Conservation (phyloP, 2,888 invertebrate genomes). For the Neoascia interrupta region DNA sequence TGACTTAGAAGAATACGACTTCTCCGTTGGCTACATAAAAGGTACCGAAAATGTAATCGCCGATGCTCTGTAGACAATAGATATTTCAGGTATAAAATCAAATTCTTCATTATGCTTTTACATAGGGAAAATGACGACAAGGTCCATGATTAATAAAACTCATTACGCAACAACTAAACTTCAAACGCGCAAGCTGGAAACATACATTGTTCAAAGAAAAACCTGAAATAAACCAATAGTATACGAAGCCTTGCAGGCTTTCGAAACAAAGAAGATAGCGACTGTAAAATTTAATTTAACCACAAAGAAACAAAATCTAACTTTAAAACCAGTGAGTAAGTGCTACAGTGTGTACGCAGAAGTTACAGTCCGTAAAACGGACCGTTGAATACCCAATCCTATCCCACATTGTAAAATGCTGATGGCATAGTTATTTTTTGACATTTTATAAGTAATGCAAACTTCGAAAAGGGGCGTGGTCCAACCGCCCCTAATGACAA, state of each 20-base stretch:
- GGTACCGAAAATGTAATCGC: constrained; percentile 58
- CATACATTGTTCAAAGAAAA: too few relatives aligned
- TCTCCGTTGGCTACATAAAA: constrained; percentile 65
- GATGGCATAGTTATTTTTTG: too few relatives aligned
- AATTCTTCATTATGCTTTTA: background rate
- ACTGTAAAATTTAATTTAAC: background rate
- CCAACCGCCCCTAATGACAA: too few relatives aligned
- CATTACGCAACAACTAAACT: background rate
- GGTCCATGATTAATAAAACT: background rate
- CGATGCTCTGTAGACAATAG: constrained; percentile 54
- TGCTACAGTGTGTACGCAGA: too few relatives aligned
- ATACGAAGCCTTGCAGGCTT: background rate
- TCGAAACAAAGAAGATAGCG: background rate
- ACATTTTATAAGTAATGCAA: too few relatives aligned
- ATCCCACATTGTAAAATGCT: too few relatives aligned
- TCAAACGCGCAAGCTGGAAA: too few relatives aligned
- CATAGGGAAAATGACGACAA: background rate
- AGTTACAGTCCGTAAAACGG: too few relatives aligned
- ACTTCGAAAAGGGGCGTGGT: too few relatives aligned
- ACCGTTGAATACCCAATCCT: too few relatives aligned
- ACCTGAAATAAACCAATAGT: background rate
- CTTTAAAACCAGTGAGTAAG: too few relatives aligned
- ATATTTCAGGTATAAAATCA: constrained; percentile 10
- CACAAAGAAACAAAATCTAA: background rate
- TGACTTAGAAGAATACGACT: constrained; percentile 70